These are phyloP conservation scores for Sebastes schlegelii DNA, from an alignment of 2,113 vertebrate species.

Conservation along the genomic window DNA sequence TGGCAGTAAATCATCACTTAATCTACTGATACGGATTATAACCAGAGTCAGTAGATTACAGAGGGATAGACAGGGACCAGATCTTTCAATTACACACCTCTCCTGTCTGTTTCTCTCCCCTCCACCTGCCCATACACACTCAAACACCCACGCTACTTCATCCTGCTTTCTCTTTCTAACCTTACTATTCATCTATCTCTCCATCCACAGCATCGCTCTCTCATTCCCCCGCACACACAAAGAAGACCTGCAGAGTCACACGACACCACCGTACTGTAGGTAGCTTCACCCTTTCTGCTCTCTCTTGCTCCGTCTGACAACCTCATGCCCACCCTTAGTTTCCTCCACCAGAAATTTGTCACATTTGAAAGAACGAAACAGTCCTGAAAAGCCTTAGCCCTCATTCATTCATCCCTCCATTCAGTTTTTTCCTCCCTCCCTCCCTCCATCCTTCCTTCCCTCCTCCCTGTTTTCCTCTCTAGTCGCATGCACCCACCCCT, in stretches of 20 bases:
- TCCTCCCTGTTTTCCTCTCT: conserved; percentile 57
- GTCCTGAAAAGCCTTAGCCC: conserved; percentile 39
- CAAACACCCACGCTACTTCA: conserved; percentile 7
- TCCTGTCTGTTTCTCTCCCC: conserved; percentile 1
- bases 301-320: background rate
- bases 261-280: background rate
- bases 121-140: background rate
- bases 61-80: conserved; percentile 21
- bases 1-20: conserved; percentile 49
- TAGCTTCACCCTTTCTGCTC: conserved; percentile 32
- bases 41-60: conserved; percentile 56
- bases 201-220: conserved; percentile 22
- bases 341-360: conserved; percentile 8
- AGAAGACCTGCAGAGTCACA: conserved; percentile 73
- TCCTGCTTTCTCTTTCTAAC: conserved; percentile 23
- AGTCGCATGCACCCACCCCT: conserved; percentile 64
- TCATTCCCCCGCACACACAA: conserved; percentile 43
- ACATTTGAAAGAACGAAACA: conserved; percentile 52
- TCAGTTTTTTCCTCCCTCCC: conserved; percentile 61
- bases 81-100: conserved; percentile 59
- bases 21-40: conserved; percentile 63
- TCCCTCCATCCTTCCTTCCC: conserved; percentile 29
- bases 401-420: conserved; percentile 80
- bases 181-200: conserved; percentile 25
- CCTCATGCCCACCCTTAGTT: background rate